Conservation (phyloP, 2,888 invertebrate species). For the Leptarthrus brevirostris region DNA sequence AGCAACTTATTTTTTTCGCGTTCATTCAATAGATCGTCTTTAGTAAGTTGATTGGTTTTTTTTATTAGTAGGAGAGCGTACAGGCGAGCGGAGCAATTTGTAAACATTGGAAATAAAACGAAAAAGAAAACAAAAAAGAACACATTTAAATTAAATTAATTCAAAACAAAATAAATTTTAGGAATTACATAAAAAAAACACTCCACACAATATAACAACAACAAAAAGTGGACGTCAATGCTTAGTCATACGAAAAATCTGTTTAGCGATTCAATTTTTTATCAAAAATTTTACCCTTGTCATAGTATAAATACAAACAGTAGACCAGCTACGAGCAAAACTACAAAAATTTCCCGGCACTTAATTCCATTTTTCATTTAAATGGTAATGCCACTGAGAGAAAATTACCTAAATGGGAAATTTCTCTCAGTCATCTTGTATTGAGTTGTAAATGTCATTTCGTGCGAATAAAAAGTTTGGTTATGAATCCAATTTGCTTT, state of each 20-base stretch:
- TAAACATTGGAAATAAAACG: conserved; percentile 54
- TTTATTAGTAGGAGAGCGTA: conserved; percentile 43
- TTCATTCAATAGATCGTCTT: conserved; percentile 95
- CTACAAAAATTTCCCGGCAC: too few relatives aligned
- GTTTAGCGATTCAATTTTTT: neutral
- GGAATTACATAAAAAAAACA: neutral
- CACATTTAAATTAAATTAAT: conserved; percentile 30
- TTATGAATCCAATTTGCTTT: too few relatives aligned
- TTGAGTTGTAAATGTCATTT: too few relatives aligned
- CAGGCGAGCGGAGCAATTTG: conserved; percentile 28
- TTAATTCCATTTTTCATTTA: too few relatives aligned
- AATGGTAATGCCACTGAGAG: too few relatives aligned
- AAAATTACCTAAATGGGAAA: too few relatives aligned
- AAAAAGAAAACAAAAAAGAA: conserved; percentile 55
- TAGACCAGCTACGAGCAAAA: too few relatives aligned
- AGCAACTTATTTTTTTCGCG: conserved; percentile 96
- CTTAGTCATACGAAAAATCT: neutral
- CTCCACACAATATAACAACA: neutral
- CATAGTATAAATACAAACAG: too few relatives aligned
- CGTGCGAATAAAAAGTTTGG: too few relatives aligned
- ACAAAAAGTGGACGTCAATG: neutral
- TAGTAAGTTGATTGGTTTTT: conserved; percentile 59
- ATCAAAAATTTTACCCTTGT: too few relatives aligned
- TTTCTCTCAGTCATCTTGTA: too few relatives aligned
- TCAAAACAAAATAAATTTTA: conserved; percentile 1